Evolutionary conservation across 2,113 vertebrate species (phyloP), one percentile per base, ranked within the genome.

Genomic region (Chaetura pelagica): DNA sequence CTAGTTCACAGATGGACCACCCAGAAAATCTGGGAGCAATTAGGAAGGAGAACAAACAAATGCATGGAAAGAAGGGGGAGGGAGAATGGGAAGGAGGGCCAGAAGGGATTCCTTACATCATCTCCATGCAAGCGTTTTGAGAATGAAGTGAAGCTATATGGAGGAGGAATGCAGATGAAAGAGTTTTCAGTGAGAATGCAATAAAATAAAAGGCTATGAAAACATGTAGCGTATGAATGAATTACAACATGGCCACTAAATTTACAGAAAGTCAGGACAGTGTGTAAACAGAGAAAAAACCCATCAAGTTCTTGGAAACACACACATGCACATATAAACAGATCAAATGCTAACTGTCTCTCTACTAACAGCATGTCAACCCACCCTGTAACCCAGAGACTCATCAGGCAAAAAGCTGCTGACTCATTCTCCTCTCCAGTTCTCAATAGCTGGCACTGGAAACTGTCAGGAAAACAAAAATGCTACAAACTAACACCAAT

Each of bases 1-100:
- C 97, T 98, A 97, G 90, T 96, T 96, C 92, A 94, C 97, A 98
- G 96, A 97, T 95, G 97, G 98, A 98, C 98, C 98, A 98, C 98
- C 97, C 98, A 98, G 97, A 96, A 96, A 98, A 98, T 84, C 97
- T 97, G 98, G 95, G 95, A 97, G 95, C 95, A 97, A 95, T 97
- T 93, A 98, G 93, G 68, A 97, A 88, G 55, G 84, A 96, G 95
- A 96, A 93, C 93, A 98, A 97, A 93, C 97, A 97, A 97, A 94
- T 83, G 34, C 61, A 61, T 63, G 87, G 67, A 44, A 87, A 92
- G 90, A 85, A 91, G 48, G 29, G 88, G 96, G 77, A 67, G 92
- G 93, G 85, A 88, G 75, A 79, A 62, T 48, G 64, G 88, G 73
- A 72, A 66, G 94, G 38, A 83, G 46, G 74, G 71, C 48, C 82